Evolutionary conservation across 2,797 vertebrate species (phyloP), one percentile per base, ranked within the genome.

Genomic region (Hozukius guyotensis): DNA sequence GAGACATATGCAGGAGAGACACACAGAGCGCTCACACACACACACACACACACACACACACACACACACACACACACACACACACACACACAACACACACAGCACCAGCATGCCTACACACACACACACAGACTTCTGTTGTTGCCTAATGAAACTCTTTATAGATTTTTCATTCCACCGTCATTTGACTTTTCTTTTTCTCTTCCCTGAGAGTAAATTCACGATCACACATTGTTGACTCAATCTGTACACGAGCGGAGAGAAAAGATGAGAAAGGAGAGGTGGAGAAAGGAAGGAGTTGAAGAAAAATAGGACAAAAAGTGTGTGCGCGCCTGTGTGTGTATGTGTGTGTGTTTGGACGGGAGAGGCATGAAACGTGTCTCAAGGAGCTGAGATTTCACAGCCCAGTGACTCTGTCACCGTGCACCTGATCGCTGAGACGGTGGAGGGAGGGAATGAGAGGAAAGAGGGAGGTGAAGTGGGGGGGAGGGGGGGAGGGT

Each of bases 351-450:
- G 87, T 80, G 20, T 88, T 72, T 38, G 75, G 62, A 76, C 24
- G 6, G 73, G 42, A 75, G 77, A 84, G 75, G 66, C 88, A 87
- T 87, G 77, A 86, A 88, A 88, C 34, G 36, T 88, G 88, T 93
- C 89, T 94, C 78, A 89, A 91, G 84, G 82, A 92, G 88, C 66
- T 72, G 75, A 83, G 87, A 89, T 93, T 93, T 94, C 91, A 92
- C 90, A 80, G 91, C 81, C 93, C 92, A 93, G 78, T 89, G 92
- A 84, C 66, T 93, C 81, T 90, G 89, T 93, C 89, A 84, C 87
- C 59, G 88, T 93, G 90, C 93, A 94, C 94, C 94, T 95, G 91
- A 92, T 91, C 87, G 72, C 86, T 29, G 61, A 81, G 71, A 88
- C 34, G 29, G 72, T 60, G 77, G 83, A 75, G 81, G 64, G 80